These are phyloP conservation scores for Scolanthus callimorphus DNA, from an alignment of 92 coral and sea anemone species.

Conservation along the genomic window DNA sequence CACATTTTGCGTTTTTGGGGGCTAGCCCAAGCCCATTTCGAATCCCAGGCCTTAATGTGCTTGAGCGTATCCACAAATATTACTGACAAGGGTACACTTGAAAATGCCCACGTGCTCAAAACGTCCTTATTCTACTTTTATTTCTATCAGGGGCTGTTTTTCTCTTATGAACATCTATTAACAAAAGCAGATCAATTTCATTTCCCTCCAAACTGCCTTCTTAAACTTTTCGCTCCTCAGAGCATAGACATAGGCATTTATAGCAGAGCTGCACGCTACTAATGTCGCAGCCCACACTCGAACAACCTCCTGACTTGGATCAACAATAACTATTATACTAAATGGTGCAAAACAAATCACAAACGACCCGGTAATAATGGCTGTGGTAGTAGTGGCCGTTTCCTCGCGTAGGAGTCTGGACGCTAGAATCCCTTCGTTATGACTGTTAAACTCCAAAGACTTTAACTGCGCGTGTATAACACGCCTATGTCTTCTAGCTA, in stretches of 20 bases:
- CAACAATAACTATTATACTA: slow-evolving; percentile 33
- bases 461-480: slow-evolving; percentile 34
- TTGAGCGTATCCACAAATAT: no score
- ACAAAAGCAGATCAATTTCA: neutral
- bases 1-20: no score
- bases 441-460: slow-evolving; percentile 19
- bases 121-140: no score
- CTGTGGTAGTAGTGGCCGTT: slow-evolving; percentile 50
- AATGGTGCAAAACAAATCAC: slow-evolving; percentile 47
- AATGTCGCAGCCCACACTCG: slow-evolving; percentile 37
- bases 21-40: no score
- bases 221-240: slow-evolving; percentile 46
- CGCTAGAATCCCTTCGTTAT: slow-evolving; percentile 32
- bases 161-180: no score
- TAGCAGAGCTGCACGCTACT: slow-evolving; percentile 34
- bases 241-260: slow-evolving; percentile 46
- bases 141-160: no score
- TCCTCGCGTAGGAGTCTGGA: slow-evolving; percentile 30
- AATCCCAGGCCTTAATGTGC: no score
- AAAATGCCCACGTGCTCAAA: no score
- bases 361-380: slow-evolving; percentile 49
- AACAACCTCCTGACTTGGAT: slow-evolving; percentile 3
- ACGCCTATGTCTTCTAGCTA: slow-evolving; percentile 29
- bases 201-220: slow-evolving; percentile 9
- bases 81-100: no score